A percentile compares a stretch with the other conserved stretches of the same genome.
These are phyloP conservation scores for Malurus leucopterus DNA, from an alignment of 2,797 vertebrate genomes.

Conservation along the genomic window DNA sequence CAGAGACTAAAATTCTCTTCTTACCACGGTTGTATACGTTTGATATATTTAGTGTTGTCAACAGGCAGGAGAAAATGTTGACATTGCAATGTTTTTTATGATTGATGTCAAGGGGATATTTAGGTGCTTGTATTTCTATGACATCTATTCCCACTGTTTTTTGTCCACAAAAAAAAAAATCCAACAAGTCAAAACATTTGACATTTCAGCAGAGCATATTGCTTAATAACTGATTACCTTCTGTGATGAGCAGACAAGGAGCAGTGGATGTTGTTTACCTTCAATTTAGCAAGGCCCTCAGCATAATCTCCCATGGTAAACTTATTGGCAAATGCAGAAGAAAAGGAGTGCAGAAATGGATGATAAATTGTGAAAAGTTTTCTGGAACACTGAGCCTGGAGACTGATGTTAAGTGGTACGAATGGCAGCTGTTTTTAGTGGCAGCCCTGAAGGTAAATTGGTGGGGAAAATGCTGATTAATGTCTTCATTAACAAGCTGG, in stretches of 20 bases:
- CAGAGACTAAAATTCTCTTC: background rate
- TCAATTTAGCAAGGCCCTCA: background rate
- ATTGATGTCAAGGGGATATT: background rate
- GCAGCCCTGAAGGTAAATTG: background rate
- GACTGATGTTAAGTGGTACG: background rate
- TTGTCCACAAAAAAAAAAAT: background rate
- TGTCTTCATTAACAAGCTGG: background rate
- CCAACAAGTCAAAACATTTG: background rate
- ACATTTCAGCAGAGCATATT: background rate
- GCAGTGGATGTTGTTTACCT: background rate
- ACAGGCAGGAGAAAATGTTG: background rate
- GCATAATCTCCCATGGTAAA: background rate
- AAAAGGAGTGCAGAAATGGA: background rate
- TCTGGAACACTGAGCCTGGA: background rate
- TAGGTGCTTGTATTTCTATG: background rate
- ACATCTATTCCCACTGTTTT: background rate
- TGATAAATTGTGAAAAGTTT: background rate
- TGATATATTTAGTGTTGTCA: background rate
- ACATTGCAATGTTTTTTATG: background rate
- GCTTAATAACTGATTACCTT: background rate
- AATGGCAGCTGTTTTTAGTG: background rate
- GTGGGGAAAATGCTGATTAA: background rate
- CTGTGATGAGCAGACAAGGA: background rate
- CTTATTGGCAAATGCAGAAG: background rate
- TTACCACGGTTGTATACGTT: background rate